Conservation (phyloP, 2,797 vertebrate genomes). For the Pterois miles region DNA sequence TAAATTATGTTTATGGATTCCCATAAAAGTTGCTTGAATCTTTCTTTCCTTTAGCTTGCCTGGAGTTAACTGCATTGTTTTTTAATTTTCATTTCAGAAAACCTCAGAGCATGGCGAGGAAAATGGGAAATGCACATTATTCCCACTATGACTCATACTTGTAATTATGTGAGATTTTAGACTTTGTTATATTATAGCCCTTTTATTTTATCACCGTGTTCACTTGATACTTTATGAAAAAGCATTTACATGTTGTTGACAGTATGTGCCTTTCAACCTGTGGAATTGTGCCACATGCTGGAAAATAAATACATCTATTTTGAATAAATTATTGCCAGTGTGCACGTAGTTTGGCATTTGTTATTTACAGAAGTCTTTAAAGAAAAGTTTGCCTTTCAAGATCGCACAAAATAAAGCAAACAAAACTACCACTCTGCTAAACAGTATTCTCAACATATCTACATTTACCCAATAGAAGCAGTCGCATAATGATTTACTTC, state of each 20-base stretch:
- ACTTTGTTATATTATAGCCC: conserved; percentile 56
- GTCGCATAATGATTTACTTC: not conserved
- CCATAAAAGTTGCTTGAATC: conserved; percentile 36
- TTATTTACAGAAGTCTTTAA: conserved; percentile 60
- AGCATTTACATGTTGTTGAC: conserved; percentile 59
- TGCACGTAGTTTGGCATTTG: conserved; percentile 38
- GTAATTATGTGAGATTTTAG: conserved; percentile 57
- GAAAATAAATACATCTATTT: conserved; percentile 85
- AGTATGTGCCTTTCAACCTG: conserved; percentile 85
- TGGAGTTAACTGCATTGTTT: conserved; percentile 23
- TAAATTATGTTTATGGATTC: conserved; percentile 44
- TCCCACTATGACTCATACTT: conserved; percentile 47
- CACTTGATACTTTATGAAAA: conserved; percentile 57
- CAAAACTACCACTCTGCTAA: not conserved
- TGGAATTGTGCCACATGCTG: conserved; percentile 71
- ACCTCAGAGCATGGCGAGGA: conserved; percentile 42
- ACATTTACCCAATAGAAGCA: conserved; percentile 9
- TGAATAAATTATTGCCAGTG: conserved; percentile 74
- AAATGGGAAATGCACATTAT: conserved; percentile 56
- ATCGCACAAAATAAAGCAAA: conserved; percentile 21
- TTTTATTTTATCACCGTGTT: conserved; percentile 66
- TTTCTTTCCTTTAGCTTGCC: conserved; percentile 18
- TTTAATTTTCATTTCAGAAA: not conserved
- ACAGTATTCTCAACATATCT: not conserved
- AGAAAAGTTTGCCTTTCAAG: not conserved